These are phyloP conservation scores for Morpho deidamia DNA, from an alignment of 2,888 invertebrate species.

Conservation along the genomic window DNA sequence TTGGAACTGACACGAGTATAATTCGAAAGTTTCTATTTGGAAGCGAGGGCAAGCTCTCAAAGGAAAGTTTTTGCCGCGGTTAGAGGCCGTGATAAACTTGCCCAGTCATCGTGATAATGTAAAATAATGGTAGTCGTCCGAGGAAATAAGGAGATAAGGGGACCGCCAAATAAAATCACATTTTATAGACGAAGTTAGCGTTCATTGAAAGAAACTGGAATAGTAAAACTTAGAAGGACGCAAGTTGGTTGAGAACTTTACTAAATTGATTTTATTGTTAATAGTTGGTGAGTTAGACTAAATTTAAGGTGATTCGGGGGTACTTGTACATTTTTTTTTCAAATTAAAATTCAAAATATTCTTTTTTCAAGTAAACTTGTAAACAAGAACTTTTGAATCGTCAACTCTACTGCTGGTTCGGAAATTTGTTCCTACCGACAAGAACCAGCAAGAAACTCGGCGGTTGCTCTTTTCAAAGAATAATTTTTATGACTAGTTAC, in stretches of 20 bases:
- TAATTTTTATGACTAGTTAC: too few relatives aligned
- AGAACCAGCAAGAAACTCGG: too few relatives aligned
- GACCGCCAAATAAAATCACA: slow-evolving; percentile 48
- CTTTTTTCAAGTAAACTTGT: too few relatives aligned
- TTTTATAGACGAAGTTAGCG: slow-evolving; percentile 56
- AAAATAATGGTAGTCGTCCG: slow-evolving; percentile 60
- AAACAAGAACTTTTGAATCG: too few relatives aligned
- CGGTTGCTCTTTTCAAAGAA: too few relatives aligned
- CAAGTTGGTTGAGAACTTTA: slow-evolving; percentile 39
- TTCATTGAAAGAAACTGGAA: slow-evolving; percentile 58
- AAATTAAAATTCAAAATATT: too few relatives aligned
- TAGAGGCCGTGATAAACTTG: slow-evolving; percentile 47
- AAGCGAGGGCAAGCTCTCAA: slow-evolving; percentile 22
- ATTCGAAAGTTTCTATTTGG: slow-evolving; percentile 25
- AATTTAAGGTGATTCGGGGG: too few relatives aligned
- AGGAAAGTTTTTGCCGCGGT: slow-evolving; percentile 31
- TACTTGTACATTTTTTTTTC: too few relatives aligned
- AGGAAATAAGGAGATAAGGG: slow-evolving; percentile 46
- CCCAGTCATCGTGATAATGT: slow-evolving; percentile 59
- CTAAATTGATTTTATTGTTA: slow-evolving; percentile 50
- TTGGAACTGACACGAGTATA: slow-evolving; percentile 25
- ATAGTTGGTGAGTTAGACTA: too few relatives aligned
- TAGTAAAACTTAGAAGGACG: slow-evolving; percentile 37
- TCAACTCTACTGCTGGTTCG: too few relatives aligned
- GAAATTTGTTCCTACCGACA: too few relatives aligned